Base-by-base conservation (phyloP, 2,797 vertebrate species). In the Typhlichthys subterraneus region DNA sequence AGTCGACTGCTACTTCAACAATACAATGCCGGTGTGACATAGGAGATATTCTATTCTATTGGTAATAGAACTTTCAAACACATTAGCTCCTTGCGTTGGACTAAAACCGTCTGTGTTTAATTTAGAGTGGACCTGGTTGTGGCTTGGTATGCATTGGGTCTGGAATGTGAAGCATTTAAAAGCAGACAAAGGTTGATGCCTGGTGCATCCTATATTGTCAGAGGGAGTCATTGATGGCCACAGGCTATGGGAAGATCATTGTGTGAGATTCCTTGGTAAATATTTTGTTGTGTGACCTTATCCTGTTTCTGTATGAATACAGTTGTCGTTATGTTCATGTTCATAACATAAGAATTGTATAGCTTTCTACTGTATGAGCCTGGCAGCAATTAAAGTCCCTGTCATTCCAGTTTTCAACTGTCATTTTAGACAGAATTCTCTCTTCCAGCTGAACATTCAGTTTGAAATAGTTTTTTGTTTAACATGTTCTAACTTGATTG, bases 91-190 rank as follows among this genome's bases (percentile, higher is more conserved):
- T 19, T 0, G 15, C 62, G 63, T 29, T 29, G 23, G 23, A 29
- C 4, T 29, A 29, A 29, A 29, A 29, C 23, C 23, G 23, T 29
- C 23, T 29, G 23, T 29, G 23, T 29, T 29, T 29, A 4, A 29
- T 29, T 19, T 29, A 29, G 23, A 29, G 23, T 29, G 23, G 53
- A 55, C 73, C 23, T 2, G 52, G 5, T 54, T 61, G 62, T 56
- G 59, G 59, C 68, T 53, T 57, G 62, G 64, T 50, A 1, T 57
- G 33, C 33, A 65, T 66, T 72, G 64, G 69, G 66, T 49, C 57
- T 75, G 82, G 83, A 86, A 87, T 87, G 81, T 72, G 73, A 80
- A 70, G 74, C 67, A 71, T 84, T 73, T 74, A 53, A 78, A 72
- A 63, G 49, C 69, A 73, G 52, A 73, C 57, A 19, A 12, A 65